Evolutionary conservation across 2,888 invertebrate genomes (phyloP), one percentile per base, ranked within the genome.

Genomic region (Drosophila mimetica): DNA sequence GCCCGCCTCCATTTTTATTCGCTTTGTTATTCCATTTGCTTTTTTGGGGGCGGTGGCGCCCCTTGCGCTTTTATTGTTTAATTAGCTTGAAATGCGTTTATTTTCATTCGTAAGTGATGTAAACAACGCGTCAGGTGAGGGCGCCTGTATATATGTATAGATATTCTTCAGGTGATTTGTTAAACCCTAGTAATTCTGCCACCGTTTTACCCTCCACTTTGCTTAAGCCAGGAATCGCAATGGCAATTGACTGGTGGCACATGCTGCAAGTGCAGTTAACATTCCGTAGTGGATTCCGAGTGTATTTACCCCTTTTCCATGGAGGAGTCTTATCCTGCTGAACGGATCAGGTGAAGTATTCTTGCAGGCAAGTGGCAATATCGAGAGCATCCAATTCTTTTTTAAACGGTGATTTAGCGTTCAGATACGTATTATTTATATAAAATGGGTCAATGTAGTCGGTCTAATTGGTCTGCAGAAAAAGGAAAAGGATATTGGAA

Each of bases 51-150:
- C n/a, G 30, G 2, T 2, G 11, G 11, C 7, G 52, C 64, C 60
- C 50, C 50, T 57, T 55, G 74, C 50, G 64, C 76, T 84, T 87
- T 82, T 86, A 76, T 88, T 83, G 86, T 83, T 86, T 83, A 83
- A 83, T 83, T 83, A 83, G 83, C 88, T 76, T 84, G 83, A 83
- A 88, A 88, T 84, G 88, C 84, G 88, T 84, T 83, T 83, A 88
- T 88, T 88, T 83, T 88, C 84, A 71, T 77, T 88, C 67, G 71
- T 63, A 83, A 83, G 84, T 77, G 88, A 51, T 74, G 88, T 80
- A 80, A 88, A 83, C 82, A 87, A 79, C 50, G 75, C 28, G 69
- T 70, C 59, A 71, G 71, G 71, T 59, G 86, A 63, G 65, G 16
- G 28, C 25, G 13, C 4, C 11, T 20, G 13, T 39, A 22, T 30